Evolutionary conservation across 2,113 vertebrate species (phyloP).

Genomic region (Fukomys damarensis): DNA sequence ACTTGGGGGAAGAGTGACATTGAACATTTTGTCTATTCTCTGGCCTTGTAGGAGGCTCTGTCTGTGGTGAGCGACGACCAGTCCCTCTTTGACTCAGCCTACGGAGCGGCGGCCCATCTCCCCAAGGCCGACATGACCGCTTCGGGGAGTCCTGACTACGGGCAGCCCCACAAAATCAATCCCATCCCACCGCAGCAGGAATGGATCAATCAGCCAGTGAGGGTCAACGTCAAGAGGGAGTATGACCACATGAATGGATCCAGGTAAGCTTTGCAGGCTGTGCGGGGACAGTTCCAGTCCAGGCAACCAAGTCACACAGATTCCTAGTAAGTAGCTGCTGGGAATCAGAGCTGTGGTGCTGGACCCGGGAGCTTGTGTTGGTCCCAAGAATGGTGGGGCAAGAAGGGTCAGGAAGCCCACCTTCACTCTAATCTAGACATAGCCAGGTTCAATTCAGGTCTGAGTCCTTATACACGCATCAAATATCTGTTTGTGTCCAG

Average conservation of each 20-base stretch:
- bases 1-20: constrained; percentile 10
- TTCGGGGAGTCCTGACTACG: constrained; percentile 97
- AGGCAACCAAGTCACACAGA: neutral
- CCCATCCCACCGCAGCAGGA: constrained; percentile 96
- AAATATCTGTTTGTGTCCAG: neutral
- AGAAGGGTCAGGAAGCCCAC: neutral
- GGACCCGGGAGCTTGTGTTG: neutral
- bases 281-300: neutral
- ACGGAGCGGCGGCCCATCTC: constrained; percentile 95
- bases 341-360: neutral
- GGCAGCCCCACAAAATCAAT: constrained; percentile 98
- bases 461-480: rapidly evolving
- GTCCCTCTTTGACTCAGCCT: constrained; percentile 97
- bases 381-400: neutral
- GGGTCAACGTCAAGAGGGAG: constrained; percentile 97
- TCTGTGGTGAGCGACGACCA: constrained; percentile 99
- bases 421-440: neutral
- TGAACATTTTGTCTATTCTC: constrained; percentile 55
- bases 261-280: constrained; percentile 87
- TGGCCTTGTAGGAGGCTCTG: constrained; percentile 94
- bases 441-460: neutral
- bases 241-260: constrained; percentile 99
- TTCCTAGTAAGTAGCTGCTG: neutral
- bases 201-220: constrained; percentile 96
- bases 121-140: constrained; percentile 99